These are phyloP conservation scores for Ochropleura leucogaster DNA, from an alignment of 2,888 invertebrate species.

Conservation along the genomic window DNA sequence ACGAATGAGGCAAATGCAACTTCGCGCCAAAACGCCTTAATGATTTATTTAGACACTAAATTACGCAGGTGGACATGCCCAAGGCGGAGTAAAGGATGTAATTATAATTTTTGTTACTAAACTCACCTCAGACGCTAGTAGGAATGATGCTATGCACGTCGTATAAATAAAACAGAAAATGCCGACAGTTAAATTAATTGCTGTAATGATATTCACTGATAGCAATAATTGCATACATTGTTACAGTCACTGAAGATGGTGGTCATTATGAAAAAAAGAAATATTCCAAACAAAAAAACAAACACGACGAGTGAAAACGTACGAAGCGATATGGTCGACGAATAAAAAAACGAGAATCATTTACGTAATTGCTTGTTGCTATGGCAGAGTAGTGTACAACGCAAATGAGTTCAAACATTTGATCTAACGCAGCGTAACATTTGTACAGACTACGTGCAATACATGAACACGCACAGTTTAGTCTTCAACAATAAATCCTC, in stretches of 20 bases:
- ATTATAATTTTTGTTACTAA: slow-evolving; percentile 59
- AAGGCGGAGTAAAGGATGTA: slow-evolving; percentile 42
- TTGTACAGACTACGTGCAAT: slow-evolving; percentile 63
- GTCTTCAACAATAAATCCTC: slow-evolving; percentile 54
- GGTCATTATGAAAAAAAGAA: slow-evolving; percentile 52
- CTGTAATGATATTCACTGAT: slow-evolving; percentile 60
- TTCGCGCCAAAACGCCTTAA: slow-evolving; percentile 42
- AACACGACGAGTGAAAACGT: slow-evolving; percentile 65
- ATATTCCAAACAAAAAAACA: slow-evolving; percentile 57
- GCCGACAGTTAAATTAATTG: slow-evolving; percentile 57
- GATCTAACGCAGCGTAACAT: slow-evolving; percentile 65
- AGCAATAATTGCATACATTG: slow-evolving; percentile 66
- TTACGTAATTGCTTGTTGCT: slow-evolving; percentile 74
- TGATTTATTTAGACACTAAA: slow-evolving; percentile 57
- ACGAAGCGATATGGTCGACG: slow-evolving; percentile 66
- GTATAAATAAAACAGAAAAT: slow-evolving; percentile 54
- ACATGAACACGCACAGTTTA: slow-evolving; percentile 41
- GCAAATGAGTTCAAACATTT: slow-evolving; percentile 67
- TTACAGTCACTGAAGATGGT: slow-evolving; percentile 70
- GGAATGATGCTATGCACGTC: slow-evolving; percentile 41
- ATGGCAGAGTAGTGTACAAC: slow-evolving; percentile 64
- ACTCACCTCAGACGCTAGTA: slow-evolving; percentile 26
- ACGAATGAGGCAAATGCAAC: slow-evolving; percentile 35
- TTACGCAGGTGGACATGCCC: slow-evolving; percentile 50
- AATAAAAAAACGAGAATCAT: slow-evolving; percentile 67